Conservation (phyloP, 23 tunicate genomes). For the Ascidia mentula region DNA sequence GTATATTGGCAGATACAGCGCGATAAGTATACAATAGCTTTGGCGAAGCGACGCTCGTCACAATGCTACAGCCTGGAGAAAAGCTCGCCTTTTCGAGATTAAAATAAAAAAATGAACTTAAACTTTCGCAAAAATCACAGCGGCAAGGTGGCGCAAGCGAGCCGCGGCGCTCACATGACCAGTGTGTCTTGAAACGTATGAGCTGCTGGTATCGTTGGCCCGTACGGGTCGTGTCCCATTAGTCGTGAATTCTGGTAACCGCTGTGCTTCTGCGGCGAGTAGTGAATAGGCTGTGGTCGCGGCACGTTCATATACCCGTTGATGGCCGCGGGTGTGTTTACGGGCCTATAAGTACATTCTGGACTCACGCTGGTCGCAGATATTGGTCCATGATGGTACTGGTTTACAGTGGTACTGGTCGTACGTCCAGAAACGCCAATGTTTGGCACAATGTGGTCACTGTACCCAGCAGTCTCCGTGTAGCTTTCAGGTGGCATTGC, state of each 20-base stretch:
- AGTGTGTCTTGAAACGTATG: slow-evolving; percentile 34
- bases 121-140: neutral
- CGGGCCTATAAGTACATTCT: slow-evolving; percentile 2
- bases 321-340: neutral
- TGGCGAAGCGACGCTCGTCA: neutral
- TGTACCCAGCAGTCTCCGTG: slow-evolving; percentile 14
- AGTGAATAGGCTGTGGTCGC: slow-evolving; percentile 21
- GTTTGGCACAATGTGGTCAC: neutral
- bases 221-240: slow-evolving; percentile 12
- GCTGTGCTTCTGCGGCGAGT: slow-evolving; percentile 25
- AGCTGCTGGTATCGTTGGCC: neutral
- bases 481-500: neutral
- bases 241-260: neutral
- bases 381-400: slow-evolving; percentile 44
- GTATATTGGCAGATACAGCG: neutral
- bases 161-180: slow-evolving; percentile 17
- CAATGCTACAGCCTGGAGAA: neutral
- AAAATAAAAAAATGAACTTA: neutral
- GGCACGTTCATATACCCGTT: slow-evolving; percentile 9
- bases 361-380: slow-evolving; percentile 19
- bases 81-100: neutral
- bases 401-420: slow-evolving; percentile 43
- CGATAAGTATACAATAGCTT: neutral
- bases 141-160: slow-evolving; percentile 13
- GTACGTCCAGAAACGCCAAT: slow-evolving; percentile 25